These are phyloP conservation scores for Psix sp. DNA, from an alignment of 1,140 invertebrate species.

Conservation along the genomic window DNA sequence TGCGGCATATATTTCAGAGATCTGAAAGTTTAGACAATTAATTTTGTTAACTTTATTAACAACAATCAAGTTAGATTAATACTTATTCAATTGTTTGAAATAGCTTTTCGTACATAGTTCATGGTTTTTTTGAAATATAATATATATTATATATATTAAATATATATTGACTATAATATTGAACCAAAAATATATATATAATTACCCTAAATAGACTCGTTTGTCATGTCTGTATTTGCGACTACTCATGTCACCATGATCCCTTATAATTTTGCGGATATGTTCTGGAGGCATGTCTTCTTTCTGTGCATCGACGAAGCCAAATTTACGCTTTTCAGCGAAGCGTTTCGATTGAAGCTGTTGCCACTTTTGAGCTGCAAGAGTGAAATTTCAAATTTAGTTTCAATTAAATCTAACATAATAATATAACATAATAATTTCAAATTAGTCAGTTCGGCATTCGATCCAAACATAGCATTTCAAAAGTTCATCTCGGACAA, in stretches of 20 bases:
- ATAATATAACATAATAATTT: conserved; percentile 1
- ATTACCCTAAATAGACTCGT: conserved; percentile 95
- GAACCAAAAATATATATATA: conserved; percentile 4
- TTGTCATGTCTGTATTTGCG: conserved; percentile 99
- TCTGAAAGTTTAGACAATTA: conserved; percentile 71
- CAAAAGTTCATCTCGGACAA: conserved; percentile 69
- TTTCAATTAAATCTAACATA: too few relatives aligned
- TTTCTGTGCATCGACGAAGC: conserved; percentile 99
- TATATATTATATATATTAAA: too few relatives aligned
- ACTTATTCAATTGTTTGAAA: too few relatives aligned
- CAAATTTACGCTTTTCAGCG: conserved; percentile 98
- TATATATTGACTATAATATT: too few relatives aligned
- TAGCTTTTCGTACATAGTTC: too few relatives aligned
- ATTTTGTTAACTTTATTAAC: conserved; percentile 1
- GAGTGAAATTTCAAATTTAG: too few relatives aligned
- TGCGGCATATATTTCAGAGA: conserved; percentile 99
- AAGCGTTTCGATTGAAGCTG: conserved; percentile 98
- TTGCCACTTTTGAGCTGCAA: conserved; percentile 96
- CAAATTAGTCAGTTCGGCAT: conserved; percentile 68
- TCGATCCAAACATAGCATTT: conserved; percentile 69
- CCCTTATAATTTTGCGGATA: conserved; percentile 98
- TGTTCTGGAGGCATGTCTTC: conserved; percentile 99
- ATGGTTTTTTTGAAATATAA: too few relatives aligned
- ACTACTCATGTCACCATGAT: conserved; percentile 99
- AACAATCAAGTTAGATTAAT: too few relatives aligned